Evolutionary conservation across 2,797 vertebrate species (phyloP).

Genomic region (Brotula barbata): DNA sequence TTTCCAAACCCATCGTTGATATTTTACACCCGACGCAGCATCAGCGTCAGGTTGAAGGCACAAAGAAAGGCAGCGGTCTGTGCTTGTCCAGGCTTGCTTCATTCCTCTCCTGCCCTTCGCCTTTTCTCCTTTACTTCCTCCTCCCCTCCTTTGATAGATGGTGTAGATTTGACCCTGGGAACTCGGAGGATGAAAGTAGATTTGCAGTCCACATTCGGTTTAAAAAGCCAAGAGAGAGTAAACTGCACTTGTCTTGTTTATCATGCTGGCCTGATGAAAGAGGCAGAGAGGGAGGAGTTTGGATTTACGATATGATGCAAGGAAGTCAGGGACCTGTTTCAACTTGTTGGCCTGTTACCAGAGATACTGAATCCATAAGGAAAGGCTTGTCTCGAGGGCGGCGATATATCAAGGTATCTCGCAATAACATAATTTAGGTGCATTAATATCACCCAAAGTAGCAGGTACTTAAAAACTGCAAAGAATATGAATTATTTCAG

Average conservation of each 20-base stretch:
- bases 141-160: slow-evolving; percentile 5
- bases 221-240: slow-evolving; percentile 22
- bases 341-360: slow-evolving; percentile 22
- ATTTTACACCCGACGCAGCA: slow-evolving; percentile 9
- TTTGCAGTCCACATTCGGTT: slow-evolving; percentile 29
- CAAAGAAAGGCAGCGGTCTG: neutral
- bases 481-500: neutral
- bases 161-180: slow-evolving; percentile 8
- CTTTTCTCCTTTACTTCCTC: slow-evolving; percentile 17
- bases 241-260: slow-evolving; percentile 46
- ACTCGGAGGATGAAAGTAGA: slow-evolving; percentile 15
- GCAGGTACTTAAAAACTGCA: slow-evolving; percentile 6
- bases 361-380: slow-evolving; percentile 15
- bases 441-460: no score
- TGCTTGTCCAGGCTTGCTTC: slow-evolving; percentile 57
- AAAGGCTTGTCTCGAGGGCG: slow-evolving; percentile 4
- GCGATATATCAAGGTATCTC: slow-evolving; percentile 13
- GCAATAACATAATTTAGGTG: no score
- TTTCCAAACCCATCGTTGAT: neutral
- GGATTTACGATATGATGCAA: slow-evolving; percentile 19
- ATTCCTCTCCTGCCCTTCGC: slow-evolving; percentile 10
- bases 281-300: slow-evolving; percentile 6
- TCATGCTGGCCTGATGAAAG: slow-evolving; percentile 40
- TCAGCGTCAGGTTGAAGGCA: slow-evolving; percentile 10
- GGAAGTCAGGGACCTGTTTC: slow-evolving; percentile 30